A percentile compares a stretch with the other conserved stretches of the same genome.
phyloP scores from a whole-genome alignment of 2,113 vertebrate species.

The Ctenodactylus gundi region DNA sequence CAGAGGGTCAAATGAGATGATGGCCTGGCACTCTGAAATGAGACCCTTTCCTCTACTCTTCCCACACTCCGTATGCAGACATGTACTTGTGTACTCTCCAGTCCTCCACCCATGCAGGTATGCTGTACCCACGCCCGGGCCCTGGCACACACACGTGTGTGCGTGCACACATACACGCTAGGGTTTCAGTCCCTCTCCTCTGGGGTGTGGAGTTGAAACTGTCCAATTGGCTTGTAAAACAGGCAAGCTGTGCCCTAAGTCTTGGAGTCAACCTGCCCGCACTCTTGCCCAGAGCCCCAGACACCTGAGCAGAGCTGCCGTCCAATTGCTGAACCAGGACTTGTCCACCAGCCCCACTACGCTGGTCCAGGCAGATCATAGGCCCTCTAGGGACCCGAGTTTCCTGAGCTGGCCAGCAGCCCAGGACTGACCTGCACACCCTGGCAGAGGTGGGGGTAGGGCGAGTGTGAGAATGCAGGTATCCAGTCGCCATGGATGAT shows the following conservation, averaged over 20 bases:
- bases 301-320: background rate
- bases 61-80: background rate
- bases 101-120: background rate
- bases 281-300: background rate
- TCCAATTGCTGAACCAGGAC: no score
- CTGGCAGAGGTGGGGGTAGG: background rate
- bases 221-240: background rate
- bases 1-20: background rate
- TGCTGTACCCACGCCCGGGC: background rate
- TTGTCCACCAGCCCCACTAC: background rate
- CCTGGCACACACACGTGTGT: no score
- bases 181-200: background rate
- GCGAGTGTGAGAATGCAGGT: background rate
- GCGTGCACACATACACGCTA: background rate
- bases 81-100: background rate
- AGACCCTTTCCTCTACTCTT: background rate
- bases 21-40: background rate
- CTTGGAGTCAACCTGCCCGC: fast-evolving
- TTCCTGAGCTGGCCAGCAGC: background rate
- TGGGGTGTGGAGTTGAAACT: background rate
- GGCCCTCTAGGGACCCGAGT: background rate
- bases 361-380: background rate
- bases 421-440: background rate
- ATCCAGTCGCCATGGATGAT: background rate
- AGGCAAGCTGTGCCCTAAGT: background rate